A percentile compares a stretch with the other conserved stretches of the same genome.
phyloP scores from a whole-genome alignment of 2,888 invertebrate genomes.

The Cosmorhoe ocellata region DNA sequence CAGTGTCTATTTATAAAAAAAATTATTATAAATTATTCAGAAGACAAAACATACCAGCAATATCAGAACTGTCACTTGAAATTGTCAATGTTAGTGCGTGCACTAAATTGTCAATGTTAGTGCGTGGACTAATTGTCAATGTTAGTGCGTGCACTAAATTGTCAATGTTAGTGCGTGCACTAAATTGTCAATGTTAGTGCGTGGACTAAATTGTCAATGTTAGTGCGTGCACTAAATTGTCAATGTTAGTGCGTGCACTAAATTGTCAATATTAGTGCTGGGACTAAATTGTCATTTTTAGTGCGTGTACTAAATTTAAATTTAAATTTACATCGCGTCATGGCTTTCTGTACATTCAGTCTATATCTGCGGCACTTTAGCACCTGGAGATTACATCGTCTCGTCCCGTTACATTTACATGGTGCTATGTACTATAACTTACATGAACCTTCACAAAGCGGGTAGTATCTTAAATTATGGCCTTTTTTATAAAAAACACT shows the following conservation, averaged over 20 bases:
- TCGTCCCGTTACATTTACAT: conserved; percentile 19
- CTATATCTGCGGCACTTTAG: conserved; percentile 68
- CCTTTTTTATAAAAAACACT: too few relatives aligned
- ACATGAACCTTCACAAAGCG: too few relatives aligned
- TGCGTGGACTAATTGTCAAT: too few relatives aligned
- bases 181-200: too few relatives aligned
- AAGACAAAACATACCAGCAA: conserved; percentile 20
- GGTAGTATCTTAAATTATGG: too few relatives aligned
- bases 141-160: too few relatives aligned
- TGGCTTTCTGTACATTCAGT: conserved; percentile 79
- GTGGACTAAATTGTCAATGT: conserved; percentile 55
- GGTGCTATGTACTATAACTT: too few relatives aligned
- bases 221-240: conserved; percentile 42
- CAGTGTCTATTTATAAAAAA: neutral
- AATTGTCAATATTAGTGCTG: too few relatives aligned
- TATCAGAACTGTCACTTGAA: conserved; percentile 40
- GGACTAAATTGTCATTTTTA: conserved; percentile 54
- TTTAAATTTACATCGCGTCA: conserved; percentile 63
- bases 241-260: too few relatives aligned
- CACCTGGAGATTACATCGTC: conserved; percentile 59
- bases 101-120: too few relatives aligned
- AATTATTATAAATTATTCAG: neutral
- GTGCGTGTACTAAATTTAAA: conserved; percentile 41
- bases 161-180: conserved; percentile 43
- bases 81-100: conserved; percentile 47